Conservation (phyloP, 2,888 invertebrate genomes). For the Frankliniella fusca region DNA sequence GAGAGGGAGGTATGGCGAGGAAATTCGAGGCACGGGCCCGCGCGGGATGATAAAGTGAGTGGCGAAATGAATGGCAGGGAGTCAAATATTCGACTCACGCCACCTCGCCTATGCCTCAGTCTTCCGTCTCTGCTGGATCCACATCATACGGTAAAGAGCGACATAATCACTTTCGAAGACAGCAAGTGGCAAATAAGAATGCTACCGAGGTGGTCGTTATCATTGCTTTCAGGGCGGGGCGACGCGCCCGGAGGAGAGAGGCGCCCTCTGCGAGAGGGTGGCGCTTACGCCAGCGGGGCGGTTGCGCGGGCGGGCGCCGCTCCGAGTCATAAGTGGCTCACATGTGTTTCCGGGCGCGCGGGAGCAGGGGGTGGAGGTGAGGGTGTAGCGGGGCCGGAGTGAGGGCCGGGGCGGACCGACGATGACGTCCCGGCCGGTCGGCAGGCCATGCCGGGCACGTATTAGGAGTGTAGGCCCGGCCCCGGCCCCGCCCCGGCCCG, state of each 20-base stretch:
- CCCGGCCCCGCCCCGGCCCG: too few relatives aligned
- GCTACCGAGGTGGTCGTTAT: not conserved
- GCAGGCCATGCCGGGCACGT: constrained; percentile 17
- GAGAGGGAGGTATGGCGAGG: too few relatives aligned
- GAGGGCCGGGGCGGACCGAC: not conserved
- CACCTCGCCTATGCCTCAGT: too few relatives aligned
- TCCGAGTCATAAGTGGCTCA: constrained; percentile 5
- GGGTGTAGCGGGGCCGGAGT: not conserved
- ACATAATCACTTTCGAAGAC: too few relatives aligned
- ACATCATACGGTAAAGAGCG: too few relatives aligned
- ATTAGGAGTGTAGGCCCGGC: constrained; percentile 1
- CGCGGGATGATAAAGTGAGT: too few relatives aligned
- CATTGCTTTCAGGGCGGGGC: not conserved
- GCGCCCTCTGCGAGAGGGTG: not conserved
- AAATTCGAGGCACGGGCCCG: too few relatives aligned
- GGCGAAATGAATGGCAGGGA: too few relatives aligned
- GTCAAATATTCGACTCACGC: too few relatives aligned
- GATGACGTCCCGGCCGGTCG: not conserved
- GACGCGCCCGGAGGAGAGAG: not conserved
- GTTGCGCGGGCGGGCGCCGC: not conserved
- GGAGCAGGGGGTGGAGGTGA: not conserved
- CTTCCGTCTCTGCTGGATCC: too few relatives aligned
- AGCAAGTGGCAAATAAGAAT: not conserved
- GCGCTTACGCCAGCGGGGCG: not conserved
- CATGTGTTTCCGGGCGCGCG: constrained; percentile 8